These are phyloP conservation scores for Oscheius sp. DNA, from an alignment of 2,888 invertebrate genomes.

Conservation along the genomic window DNA sequence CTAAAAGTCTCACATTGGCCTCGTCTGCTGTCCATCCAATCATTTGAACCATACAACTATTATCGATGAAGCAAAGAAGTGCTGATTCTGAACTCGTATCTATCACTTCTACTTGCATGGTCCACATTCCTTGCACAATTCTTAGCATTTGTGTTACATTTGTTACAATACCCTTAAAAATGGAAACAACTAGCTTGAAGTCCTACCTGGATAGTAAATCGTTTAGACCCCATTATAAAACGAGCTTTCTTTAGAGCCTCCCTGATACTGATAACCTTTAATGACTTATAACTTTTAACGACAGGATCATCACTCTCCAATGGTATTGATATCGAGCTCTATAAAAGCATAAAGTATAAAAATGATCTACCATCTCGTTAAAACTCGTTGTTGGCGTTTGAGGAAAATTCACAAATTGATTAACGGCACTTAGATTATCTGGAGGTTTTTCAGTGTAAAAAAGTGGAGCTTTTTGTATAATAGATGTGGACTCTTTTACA, in stretches of 20 bases:
- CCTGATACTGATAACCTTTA: not conserved
- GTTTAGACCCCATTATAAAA: not conserved
- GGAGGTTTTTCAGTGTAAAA: too few species aligned
- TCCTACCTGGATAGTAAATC: not conserved
- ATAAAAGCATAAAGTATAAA: not conserved
- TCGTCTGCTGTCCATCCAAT: not conserved
- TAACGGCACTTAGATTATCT: too few species aligned
- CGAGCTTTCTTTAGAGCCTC: not conserved
- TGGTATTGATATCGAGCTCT: not conserved
- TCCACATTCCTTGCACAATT: not conserved
- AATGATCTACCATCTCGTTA: not conserved
- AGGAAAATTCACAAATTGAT: too few species aligned
- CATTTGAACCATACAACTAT: not conserved
- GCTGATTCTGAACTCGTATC: not conserved
- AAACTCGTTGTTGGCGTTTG: too few species aligned
- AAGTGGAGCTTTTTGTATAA: too few species aligned
- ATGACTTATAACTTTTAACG: not conserved
- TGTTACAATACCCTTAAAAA: not conserved
- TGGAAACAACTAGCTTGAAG: not conserved
- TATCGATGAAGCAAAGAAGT: not conserved
- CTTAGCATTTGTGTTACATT: not conserved
- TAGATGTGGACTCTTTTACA: too few species aligned
- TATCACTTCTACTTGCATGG: not conserved
- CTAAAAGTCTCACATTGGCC: not conserved
- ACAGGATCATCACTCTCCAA: not conserved